These are phyloP conservation scores for Labeo calbasu DNA, from an alignment of 2,797 vertebrate species.

Conservation along the genomic window DNA sequence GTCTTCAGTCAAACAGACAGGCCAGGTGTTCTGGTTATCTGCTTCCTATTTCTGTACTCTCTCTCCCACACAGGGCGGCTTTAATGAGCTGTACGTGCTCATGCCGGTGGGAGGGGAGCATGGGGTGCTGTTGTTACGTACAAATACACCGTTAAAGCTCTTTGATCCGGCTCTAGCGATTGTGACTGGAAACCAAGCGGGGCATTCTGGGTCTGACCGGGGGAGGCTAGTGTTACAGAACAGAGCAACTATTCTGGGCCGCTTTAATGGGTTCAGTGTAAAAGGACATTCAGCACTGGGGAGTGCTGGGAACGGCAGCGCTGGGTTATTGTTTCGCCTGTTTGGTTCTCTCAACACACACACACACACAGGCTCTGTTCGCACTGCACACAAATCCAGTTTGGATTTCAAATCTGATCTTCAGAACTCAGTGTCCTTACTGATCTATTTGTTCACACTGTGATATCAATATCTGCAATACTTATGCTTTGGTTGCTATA, in stretches of 20 bases:
- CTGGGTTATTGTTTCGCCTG: slow-evolving; percentile 9
- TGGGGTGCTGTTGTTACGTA: not conserved
- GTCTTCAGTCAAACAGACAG: slow-evolving; percentile 39
- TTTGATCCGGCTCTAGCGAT: slow-evolving; percentile 16
- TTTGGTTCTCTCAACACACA: not conserved
- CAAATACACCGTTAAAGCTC: not conserved
- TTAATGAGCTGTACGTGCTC: slow-evolving; percentile 30
- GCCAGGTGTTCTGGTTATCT: slow-evolving; percentile 40
- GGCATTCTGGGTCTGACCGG: slow-evolving; percentile 1
- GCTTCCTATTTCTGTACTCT: slow-evolving; percentile 1
- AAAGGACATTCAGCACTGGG: slow-evolving; percentile 26
- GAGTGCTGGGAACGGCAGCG: not conserved
- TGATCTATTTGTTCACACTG: not conserved
- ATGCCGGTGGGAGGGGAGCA: not conserved
- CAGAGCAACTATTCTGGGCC: not conserved
- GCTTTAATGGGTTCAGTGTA: slow-evolving; percentile 13
- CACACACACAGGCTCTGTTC: not conserved
- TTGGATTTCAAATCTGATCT: not conserved
- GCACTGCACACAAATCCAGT: slow-evolving; percentile 7
- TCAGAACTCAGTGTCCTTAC: not conserved
- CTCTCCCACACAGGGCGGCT: not conserved
- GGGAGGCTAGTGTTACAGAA: slow-evolving; percentile 26
- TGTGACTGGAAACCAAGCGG: not conserved
- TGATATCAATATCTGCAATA: not conserved
- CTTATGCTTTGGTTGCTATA: slow-evolving; percentile 15